Conservation (phyloP, 2,888 invertebrate species). For the Andrena trimmerana region DNA sequence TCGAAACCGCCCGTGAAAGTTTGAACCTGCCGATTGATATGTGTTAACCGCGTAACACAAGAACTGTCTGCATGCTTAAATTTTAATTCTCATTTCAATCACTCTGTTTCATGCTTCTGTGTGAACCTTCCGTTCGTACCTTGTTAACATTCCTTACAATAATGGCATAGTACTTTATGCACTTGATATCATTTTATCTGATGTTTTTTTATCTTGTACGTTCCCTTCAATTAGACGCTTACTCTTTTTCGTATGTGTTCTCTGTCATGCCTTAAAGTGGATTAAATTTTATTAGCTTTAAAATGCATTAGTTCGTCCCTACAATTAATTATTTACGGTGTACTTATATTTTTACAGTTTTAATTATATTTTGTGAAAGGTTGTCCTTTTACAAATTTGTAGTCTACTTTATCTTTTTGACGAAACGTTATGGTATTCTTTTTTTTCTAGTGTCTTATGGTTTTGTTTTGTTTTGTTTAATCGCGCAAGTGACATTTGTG, state of each 20-base stretch:
- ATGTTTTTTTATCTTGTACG: background rate
- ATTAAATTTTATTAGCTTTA: background rate
- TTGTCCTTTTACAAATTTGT: too few species aligned
- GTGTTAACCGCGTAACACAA: background rate
- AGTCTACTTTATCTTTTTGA: too few species aligned
- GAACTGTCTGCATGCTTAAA: background rate
- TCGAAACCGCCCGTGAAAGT: constrained; percentile 31
- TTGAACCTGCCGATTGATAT: background rate
- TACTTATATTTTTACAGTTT: background rate
- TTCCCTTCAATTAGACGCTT: background rate
- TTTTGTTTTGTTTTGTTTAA: too few species aligned
- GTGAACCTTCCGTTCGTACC: background rate
- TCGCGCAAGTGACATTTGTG: too few species aligned
- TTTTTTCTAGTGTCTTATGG: background rate
- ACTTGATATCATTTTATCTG: constrained; percentile 23
- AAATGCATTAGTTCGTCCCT: background rate
- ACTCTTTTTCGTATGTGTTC: background rate
- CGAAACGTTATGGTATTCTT: background rate
- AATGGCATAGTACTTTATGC: background rate
- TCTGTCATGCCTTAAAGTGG: background rate
- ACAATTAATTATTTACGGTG: background rate
- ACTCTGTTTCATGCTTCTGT: background rate
- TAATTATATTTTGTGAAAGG: background rate
- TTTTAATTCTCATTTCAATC: background rate
- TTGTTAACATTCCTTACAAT: background rate